A percentile compares a stretch with the other conserved stretches of the same genome.
phyloP scores from a whole-genome alignment of 2,113 vertebrate species.

The Nibea albiflora region DNA sequence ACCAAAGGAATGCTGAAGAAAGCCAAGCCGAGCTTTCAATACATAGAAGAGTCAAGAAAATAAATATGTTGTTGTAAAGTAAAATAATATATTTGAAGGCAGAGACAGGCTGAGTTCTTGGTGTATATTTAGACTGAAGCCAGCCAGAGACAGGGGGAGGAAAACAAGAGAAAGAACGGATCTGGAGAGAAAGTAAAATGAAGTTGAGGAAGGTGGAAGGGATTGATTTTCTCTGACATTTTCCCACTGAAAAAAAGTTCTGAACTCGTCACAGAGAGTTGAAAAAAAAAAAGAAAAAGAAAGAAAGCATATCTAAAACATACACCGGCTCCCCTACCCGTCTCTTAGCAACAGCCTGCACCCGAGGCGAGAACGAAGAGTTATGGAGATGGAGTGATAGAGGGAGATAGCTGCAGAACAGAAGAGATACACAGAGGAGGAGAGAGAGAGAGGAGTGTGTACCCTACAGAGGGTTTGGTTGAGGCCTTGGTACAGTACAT shows the following conservation, averaged over 20 bases:
- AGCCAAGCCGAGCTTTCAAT: neutral
- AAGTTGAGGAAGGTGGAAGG: conserved; percentile 61
- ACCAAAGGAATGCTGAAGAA: neutral
- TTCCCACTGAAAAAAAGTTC: conserved; percentile 64
- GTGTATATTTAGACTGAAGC: conserved; percentile 69
- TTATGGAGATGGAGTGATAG: conserved; percentile 53
- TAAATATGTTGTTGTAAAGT: conserved; percentile 24
- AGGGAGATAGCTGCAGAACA: conserved; percentile 52
- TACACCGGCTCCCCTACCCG: conserved; percentile 57
- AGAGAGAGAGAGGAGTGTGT: neutral
- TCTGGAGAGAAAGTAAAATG: conserved; percentile 52
- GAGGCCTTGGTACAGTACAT: conserved; percentile 20
- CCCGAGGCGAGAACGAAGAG: conserved; percentile 65
- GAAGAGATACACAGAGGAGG: conserved; percentile 9
- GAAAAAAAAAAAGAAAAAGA: conserved; percentile 49
- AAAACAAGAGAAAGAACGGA: conserved; percentile 19
- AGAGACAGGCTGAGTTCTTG: conserved; percentile 27
- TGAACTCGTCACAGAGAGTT: conserved; percentile 62
- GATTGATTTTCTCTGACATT: conserved; percentile 75
- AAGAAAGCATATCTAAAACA: conserved; percentile 76
- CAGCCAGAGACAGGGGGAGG: neutral
- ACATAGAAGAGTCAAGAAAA: conserved; percentile 23
- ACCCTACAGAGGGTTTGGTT: conserved; percentile 31
- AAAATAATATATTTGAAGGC: neutral
- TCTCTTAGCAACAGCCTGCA: conserved; percentile 85